Evolutionary conservation across 2,113 vertebrate species (phyloP).

Genomic region (Rhabdornis inornatus): DNA sequence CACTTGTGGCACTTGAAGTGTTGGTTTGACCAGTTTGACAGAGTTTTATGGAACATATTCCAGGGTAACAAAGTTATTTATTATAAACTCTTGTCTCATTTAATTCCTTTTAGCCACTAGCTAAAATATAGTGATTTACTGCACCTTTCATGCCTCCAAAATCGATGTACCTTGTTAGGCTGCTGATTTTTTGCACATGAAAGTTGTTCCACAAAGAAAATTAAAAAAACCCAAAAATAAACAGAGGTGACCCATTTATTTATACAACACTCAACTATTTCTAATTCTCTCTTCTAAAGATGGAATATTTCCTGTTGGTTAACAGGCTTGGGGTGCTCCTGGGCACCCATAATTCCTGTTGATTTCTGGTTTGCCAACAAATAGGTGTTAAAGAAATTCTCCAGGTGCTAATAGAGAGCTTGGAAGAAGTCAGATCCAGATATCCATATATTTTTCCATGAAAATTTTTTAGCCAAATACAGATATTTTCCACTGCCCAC

Average conservation of each 20-base stretch:
- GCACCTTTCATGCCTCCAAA: accelerated
- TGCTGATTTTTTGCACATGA: accelerated
- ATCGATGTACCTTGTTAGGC: neutral
- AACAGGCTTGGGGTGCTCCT: neutral
- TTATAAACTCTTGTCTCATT: neutral
- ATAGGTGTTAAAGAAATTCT: neutral
- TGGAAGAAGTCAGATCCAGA: neutral
- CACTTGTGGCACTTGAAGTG: neutral
- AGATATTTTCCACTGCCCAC: neutral
- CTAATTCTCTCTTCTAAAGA: neutral
- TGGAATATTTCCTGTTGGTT: neutral
- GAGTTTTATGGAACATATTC: neutral
- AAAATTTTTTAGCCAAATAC: neutral
- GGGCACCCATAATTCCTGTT: neutral
- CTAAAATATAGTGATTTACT: neutral
- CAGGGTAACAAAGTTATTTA: neutral
- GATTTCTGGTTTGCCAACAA: neutral
- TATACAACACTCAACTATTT: neutral
- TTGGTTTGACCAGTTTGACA: neutral
- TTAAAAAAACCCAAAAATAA: neutral
- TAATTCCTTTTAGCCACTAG: neutral
- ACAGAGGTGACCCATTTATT: neutral
- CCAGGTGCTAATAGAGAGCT: neutral
- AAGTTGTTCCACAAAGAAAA: neutral
- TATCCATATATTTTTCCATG: neutral